Evolutionary conservation across 2,113 vertebrate species (phyloP).

Genomic region (Hiodon alosoides): DNA sequence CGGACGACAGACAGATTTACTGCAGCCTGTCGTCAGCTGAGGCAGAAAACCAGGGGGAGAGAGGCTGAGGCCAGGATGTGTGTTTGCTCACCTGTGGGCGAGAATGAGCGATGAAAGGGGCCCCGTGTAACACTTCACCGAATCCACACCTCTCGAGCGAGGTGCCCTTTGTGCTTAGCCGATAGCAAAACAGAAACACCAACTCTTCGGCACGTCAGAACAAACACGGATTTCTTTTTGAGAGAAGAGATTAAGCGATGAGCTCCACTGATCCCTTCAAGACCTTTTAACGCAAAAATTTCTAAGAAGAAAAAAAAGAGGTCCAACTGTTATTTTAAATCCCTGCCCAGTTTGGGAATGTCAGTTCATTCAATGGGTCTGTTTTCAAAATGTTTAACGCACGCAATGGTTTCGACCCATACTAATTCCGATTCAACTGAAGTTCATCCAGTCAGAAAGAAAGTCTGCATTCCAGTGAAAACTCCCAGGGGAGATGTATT

Average conservation of each 20-base stretch:
- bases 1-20: background rate
- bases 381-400: background rate
- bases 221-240: background rate
- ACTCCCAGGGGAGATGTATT: too few species aligned
- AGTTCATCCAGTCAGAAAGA: background rate
- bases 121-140: background rate
- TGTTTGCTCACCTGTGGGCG: constrained; percentile 34
- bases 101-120: constrained; percentile 27
- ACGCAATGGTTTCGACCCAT: background rate
- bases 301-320: background rate
- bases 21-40: background rate
- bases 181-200: background rate
- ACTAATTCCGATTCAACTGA: background rate
- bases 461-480: background rate
- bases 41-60: background rate
- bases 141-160: constrained; percentile 2
- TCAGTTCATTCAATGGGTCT: background rate
- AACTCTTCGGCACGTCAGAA: background rate
- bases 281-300: background rate
- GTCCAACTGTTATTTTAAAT: background rate
- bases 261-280: background rate
- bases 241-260: background rate
- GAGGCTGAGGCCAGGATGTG: background rate
- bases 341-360: background rate
- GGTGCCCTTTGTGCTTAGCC: background rate